Evolutionary conservation across 2,797 vertebrate species (phyloP).

Genomic region (Eidolon dupreanum): DNA sequence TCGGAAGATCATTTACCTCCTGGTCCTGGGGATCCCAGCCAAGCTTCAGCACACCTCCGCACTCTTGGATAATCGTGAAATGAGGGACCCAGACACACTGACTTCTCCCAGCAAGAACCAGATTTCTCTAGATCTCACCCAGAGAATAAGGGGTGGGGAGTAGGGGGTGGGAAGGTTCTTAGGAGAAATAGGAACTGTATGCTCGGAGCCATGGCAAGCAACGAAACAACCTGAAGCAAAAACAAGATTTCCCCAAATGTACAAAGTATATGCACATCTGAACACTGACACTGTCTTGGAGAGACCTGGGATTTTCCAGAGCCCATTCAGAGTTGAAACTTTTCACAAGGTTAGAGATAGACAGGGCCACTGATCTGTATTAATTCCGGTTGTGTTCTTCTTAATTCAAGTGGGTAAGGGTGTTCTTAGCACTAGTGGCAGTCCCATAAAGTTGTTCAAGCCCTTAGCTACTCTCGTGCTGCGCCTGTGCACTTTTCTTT

Average conservation of each 20-base stretch:
- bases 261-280: background rate
- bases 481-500: background rate
- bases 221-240: background rate
- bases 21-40: background rate
- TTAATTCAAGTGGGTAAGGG: background rate
- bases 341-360: background rate
- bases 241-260: background rate
- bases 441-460: background rate
- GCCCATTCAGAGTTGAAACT: background rate
- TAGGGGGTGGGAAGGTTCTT: background rate
- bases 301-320: background rate
- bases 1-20: background rate
- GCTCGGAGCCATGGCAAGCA: background rate
- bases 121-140: background rate
- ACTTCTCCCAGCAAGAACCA: background rate
- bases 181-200: background rate
- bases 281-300: background rate
- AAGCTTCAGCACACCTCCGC: background rate
- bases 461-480: fast-evolving
- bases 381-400: background rate
- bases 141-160: background rate
- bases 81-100: background rate
- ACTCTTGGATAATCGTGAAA: background rate
- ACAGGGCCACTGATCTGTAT: background rate
- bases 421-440: background rate